Evolutionary conservation across 2,797 vertebrate genomes (phyloP), one percentile per base, ranked within the genome.

Genomic region (Parambassis ranga): DNA sequence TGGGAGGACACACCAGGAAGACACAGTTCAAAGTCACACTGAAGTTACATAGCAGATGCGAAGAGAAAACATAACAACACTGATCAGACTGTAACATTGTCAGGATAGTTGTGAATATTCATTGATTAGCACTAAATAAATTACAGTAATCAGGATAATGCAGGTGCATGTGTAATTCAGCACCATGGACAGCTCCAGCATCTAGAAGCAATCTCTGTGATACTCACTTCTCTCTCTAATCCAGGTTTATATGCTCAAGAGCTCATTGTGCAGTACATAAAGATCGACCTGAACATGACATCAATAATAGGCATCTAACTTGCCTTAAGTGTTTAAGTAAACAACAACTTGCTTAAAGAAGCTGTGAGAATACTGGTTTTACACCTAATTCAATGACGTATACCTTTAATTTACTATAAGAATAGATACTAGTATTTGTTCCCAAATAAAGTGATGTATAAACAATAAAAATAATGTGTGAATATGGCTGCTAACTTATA

Each of bases 161-260:
- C 61, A 35, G 47, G 58, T 7, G 27, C 7, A 10, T 14, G 10
- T 28, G 36, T 20, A 47, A 37, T 77, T 77, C 80, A 82, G 83
- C 44, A 84, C 77, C 71, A 62, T 0, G 8, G 80, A 83, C 78
- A 80, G 74, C 60, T 68, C 65, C 19, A 6, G 27, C 11, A 27
- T 7, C 14, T 9, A 8, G 6, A 31, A 16, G 1, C 8, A 14
- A 66, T 11, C 32, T n/a, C n/a, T n/a, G n/a, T n/a, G n/a, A n/a
- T n/a, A n/a, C n/a, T 26, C 23, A n/a, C 35, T 31, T 24, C n/a
- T n/a, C 10, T 26, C 33, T 57, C 32, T 49, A 52, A 46, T 42
- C 38, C 20, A 10, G 30, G 33, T 61, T 60, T 31, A 63, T 10
- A 28, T 42, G 18, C 22, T 50, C 8, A 46, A 44, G n/a, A 27